These are phyloP conservation scores for Pachycephus smyrnensis DNA, from an alignment of 2,888 invertebrate species.

Conservation along the genomic window DNA sequence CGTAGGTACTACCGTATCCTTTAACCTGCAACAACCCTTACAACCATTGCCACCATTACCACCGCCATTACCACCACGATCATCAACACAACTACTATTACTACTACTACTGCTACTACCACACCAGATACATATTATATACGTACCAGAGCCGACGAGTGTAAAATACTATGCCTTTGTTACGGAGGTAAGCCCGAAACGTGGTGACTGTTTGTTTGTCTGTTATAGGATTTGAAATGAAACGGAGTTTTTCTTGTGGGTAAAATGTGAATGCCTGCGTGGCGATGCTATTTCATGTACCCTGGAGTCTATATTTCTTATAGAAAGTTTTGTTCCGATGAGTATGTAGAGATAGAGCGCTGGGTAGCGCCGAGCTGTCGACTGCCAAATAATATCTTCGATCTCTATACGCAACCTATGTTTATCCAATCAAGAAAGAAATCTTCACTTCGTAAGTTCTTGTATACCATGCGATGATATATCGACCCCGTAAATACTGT, in stretches of 20 bases:
- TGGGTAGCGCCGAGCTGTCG: slow-evolving; percentile 27
- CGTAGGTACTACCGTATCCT: slow-evolving; percentile 60
- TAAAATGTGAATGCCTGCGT: slow-evolving; percentile 62
- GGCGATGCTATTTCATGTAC: slow-evolving; percentile 63
- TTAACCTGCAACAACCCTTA: slow-evolving; percentile 49
- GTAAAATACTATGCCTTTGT: slow-evolving; percentile 62
- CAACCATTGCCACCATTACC: slow-evolving; percentile 35
- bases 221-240: slow-evolving; percentile 62
- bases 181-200: slow-evolving; percentile 60
- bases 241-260: slow-evolving; percentile 60
- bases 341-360: slow-evolving; percentile 9
- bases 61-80: slow-evolving; percentile 23
- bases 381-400: slow-evolving; percentile 24
- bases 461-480: slow-evolving; percentile 29
- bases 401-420: background rate
- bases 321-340: slow-evolving; percentile 19
- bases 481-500: slow-evolving; percentile 1
- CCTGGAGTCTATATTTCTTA: slow-evolving; percentile 35
- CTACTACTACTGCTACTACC: slow-evolving; percentile 25
- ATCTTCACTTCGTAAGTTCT: slow-evolving; percentile 28
- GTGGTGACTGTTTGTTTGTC: slow-evolving; percentile 62
- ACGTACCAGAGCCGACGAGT: slow-evolving; percentile 46
- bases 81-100: slow-evolving; percentile 33
- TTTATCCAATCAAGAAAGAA: slow-evolving; percentile 9
- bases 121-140: slow-evolving; percentile 31